These are phyloP conservation scores for Tryphoninae sp. DNA, from an alignment of 2,888 invertebrate genomes.

Conservation along the genomic window DNA sequence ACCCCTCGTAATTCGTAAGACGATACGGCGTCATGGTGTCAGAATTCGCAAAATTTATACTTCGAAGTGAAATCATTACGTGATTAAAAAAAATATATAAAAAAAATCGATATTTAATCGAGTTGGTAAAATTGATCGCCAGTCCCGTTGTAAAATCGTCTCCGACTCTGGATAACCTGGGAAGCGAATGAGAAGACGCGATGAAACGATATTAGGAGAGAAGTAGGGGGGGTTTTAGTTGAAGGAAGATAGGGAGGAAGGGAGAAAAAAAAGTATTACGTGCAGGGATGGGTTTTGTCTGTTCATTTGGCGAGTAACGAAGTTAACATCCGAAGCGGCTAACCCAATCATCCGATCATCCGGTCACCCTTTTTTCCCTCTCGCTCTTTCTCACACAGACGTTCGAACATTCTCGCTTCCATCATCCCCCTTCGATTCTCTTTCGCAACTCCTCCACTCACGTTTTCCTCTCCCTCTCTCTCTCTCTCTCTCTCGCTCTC, in stretches of 20 bases:
- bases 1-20: neutral
- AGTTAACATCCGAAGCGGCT: constrained; percentile 76
- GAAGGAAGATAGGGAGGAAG: neutral
- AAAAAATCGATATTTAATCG: constrained; percentile 22
- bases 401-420: constrained; percentile 42
- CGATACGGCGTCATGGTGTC: constrained; percentile 19
- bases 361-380: constrained; percentile 62
- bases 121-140: constrained; percentile 51
- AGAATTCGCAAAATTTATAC: neutral
- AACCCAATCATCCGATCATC: constrained; percentile 78
- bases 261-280: constrained; percentile 33
- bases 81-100: neutral
- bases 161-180: constrained; percentile 3
- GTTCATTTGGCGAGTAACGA: constrained; percentile 77
- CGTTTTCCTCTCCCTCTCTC: neutral
- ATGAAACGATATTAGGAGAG: neutral
- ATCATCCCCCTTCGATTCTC: constrained; percentile 45
- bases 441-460: constrained; percentile 25
- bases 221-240: neutral
- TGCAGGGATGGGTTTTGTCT: constrained; percentile 70
- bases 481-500: constrained; percentile 23
- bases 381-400: constrained; percentile 60
- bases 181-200: constrained; percentile 1
- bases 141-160: constrained; percentile 13
- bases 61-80: neutral